Percentiles rank a stretch among this genome's conserved stretches.
phyloP scores from a whole-genome alignment of 2,888 invertebrate genomes.

The Beris chalybata region DNA sequence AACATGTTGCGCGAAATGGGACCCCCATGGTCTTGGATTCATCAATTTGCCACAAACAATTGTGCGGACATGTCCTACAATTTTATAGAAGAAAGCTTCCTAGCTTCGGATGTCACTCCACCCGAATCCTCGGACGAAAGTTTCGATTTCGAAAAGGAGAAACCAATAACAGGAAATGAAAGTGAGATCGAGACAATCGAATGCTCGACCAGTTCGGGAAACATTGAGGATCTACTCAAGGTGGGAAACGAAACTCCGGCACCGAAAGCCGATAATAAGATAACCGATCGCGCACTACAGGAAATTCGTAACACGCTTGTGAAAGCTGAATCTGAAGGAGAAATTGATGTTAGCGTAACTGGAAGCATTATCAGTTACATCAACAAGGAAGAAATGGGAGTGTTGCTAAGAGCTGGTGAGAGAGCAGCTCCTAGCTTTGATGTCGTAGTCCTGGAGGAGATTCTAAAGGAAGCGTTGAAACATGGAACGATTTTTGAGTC shows the following conservation, averaged over 20 bases:
- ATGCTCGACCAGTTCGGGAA: slow-evolving; percentile 8
- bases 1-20: slow-evolving; percentile 42
- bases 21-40: slow-evolving; percentile 46
- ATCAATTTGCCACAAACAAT: slow-evolving; percentile 42
- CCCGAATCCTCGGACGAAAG: slow-evolving; percentile 37
- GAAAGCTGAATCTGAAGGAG: slow-evolving; percentile 22
- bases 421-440: slow-evolving; percentile 14
- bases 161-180: slow-evolving; percentile 15
- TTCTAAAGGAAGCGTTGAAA: slow-evolving; percentile 32
- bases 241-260: not conserved
- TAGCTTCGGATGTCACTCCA: slow-evolving; percentile 39
- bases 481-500: slow-evolving; percentile 34
- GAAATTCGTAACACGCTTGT: not conserved
- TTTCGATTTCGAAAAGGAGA: slow-evolving; percentile 38
- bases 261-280: not conserved
- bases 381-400: slow-evolving; percentile 28
- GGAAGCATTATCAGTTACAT: slow-evolving; percentile 36
- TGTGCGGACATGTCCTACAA: slow-evolving; percentile 42
- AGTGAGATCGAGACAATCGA: slow-evolving; percentile 12
- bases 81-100: slow-evolving; percentile 42
- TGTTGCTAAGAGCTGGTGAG: slow-evolving; percentile 24
- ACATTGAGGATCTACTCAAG: slow-evolving; percentile 13
- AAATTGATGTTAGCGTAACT: slow-evolving; percentile 28
- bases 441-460: slow-evolving; percentile 28
- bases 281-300: not conserved